Percentiles rank a stretch among this genome's conserved stretches.
These are phyloP conservation scores for Apogon hyalosoma DNA, from an alignment of 2,797 vertebrate species.

Conservation along the genomic window DNA sequence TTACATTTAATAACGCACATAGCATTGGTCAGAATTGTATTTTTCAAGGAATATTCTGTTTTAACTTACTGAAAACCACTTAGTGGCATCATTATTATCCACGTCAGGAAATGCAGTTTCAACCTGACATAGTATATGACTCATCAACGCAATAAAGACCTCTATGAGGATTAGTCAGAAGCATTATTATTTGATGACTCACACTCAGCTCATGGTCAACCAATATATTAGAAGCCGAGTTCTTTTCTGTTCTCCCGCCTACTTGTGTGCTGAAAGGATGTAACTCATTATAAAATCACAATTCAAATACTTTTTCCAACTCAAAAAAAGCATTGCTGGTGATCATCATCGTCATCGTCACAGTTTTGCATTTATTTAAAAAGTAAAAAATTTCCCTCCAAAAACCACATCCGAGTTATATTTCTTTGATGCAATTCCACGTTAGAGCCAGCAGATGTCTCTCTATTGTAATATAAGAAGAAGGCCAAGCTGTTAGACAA, in stretches of 20 bases:
- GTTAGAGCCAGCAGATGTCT: slow-evolving; percentile 62
- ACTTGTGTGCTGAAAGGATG: slow-evolving; percentile 30
- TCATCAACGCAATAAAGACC: slow-evolving; percentile 59
- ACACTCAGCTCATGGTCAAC: slow-evolving; percentile 60
- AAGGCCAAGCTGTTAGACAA: slow-evolving; percentile 12
- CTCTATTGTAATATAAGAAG: slow-evolving; percentile 7
- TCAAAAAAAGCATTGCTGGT: not conserved
- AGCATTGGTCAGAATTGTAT: no score
- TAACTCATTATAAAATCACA: slow-evolving; percentile 6
- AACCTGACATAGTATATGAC: slow-evolving; percentile 66
- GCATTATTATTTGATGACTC: slow-evolving; percentile 68
- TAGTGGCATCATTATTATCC: slow-evolving; percentile 35
- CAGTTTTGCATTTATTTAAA: not conserved
- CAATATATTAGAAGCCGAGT: slow-evolving; percentile 13
- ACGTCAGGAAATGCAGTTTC: slow-evolving; percentile 40
- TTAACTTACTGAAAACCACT: slow-evolving; percentile 22
- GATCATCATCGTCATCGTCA: not conserved
- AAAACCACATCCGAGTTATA: no score
- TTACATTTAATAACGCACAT: no score
- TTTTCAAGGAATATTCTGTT: no score
- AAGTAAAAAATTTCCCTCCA: no score
- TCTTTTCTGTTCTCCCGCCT: slow-evolving; percentile 42
- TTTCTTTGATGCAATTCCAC: slow-evolving; percentile 36
- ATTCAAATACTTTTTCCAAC: not conserved
- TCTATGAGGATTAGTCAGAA: slow-evolving; percentile 62